Conservation (phyloP, 2,888 invertebrate species). For the Ommatoiulus sabulosus region DNA sequence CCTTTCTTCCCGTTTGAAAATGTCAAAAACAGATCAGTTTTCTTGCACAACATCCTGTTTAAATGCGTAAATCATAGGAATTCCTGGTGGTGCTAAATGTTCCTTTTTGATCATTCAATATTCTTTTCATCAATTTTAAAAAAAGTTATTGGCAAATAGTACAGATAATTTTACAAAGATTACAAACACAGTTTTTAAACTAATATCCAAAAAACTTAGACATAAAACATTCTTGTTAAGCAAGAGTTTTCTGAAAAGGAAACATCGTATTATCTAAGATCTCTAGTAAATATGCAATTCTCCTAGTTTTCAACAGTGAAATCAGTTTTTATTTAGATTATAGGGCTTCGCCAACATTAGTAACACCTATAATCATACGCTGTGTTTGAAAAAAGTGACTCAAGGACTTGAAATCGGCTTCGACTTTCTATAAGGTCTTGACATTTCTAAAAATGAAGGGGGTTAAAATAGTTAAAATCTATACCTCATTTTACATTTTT, state of each 20-base stretch:
- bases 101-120: neutral
- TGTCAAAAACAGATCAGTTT: neutral
- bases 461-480: conserved; percentile 37
- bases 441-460: neutral
- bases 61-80: neutral
- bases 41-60: neutral
- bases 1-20: no score
- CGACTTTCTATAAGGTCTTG: neutral
- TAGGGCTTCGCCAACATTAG: neutral
- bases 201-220: neutral
- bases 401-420: neutral
- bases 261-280: neutral
- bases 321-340: neutral
- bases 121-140: neutral
- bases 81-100: neutral
- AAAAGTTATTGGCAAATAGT: neutral
- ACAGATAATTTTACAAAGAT: neutral
- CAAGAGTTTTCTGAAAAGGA: neutral
- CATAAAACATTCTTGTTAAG: neutral
- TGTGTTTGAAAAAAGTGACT: neutral
- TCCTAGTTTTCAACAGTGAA: neutral
- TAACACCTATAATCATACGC: neutral
- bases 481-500: neutral
- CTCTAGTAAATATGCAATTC: neutral
- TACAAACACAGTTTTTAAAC: neutral